Conservation (phyloP, 2,113 vertebrate species). For the Catagonus wagneri region DNA sequence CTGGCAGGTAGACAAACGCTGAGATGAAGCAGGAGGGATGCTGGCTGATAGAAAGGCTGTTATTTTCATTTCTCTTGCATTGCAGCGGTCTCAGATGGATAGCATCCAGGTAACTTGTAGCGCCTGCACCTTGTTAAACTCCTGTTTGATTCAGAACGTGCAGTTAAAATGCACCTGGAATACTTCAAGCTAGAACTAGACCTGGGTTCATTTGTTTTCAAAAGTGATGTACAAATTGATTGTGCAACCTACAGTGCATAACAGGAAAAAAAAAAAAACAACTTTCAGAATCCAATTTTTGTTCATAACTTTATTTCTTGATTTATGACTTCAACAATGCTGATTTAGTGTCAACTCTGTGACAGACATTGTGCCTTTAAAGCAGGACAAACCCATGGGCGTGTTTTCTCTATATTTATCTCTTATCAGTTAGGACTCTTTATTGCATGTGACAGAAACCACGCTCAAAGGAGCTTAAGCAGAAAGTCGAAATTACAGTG, state of each 20-base stretch:
- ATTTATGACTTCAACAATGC: neutral
- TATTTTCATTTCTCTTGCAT: constrained; percentile 75
- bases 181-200: constrained; percentile 75
- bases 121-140: constrained; percentile 80
- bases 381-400: neutral
- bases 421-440: neutral
- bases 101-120: constrained; percentile 73
- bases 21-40: constrained; percentile 74
- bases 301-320: constrained; percentile 49
- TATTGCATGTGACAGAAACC: constrained; percentile 36
- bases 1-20: constrained; percentile 70
- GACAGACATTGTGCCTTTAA: neutral
- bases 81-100: constrained; percentile 63
- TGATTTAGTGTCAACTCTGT: neutral
- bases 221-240: constrained; percentile 66
- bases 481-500: constrained; percentile 33
- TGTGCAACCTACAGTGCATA: constrained; percentile 44
- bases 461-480: neutral
- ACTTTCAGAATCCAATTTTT: constrained; percentile 38
- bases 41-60: constrained; percentile 74
- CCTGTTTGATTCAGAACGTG: constrained; percentile 78
- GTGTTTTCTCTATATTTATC: neutral
- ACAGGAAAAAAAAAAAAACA: constrained; percentile 24
- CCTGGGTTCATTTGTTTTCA: constrained; percentile 69
- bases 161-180: constrained; percentile 75